A percentile compares a stretch with the other conserved stretches of the same genome.
Conservation (phyloP, 2,888 invertebrate genomes). For the Noctua fimbriata region DNA sequence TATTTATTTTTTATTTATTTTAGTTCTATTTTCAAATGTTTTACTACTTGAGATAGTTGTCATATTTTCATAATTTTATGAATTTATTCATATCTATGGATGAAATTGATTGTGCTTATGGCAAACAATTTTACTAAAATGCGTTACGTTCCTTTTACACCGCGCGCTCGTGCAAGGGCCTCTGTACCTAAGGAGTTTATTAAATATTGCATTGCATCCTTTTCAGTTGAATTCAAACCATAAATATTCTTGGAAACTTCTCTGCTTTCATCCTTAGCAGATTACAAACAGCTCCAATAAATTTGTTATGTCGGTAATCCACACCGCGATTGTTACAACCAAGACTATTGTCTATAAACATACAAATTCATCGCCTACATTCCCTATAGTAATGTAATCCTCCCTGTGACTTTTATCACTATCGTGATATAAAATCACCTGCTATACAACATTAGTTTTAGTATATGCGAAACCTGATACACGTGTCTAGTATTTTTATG, state of each 20-base stretch:
- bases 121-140: too few species aligned
- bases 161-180: too few species aligned
- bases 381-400: constrained; percentile 46
- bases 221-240: background rate
- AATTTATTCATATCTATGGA: too few species aligned
- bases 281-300: background rate
- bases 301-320: background rate
- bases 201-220: background rate
- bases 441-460: too few species aligned
- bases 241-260: background rate
- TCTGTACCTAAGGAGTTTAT: background rate
- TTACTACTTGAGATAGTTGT: too few species aligned
- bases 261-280: background rate
- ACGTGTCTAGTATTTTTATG: too few species aligned
- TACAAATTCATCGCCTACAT: constrained; percentile 31
- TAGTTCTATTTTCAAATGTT: too few species aligned
- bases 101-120: too few species aligned
- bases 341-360: constrained; percentile 33
- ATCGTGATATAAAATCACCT: constrained; percentile 29
- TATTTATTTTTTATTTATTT: too few species aligned
- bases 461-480: too few species aligned
- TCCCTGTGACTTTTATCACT: constrained; percentile 46
- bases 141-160: too few species aligned
- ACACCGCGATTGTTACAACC: constrained; percentile 19
- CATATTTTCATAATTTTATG: too few species aligned